Base-by-base conservation (phyloP, 2,888 invertebrate genomes). In the Nyleta sp. region DNA sequence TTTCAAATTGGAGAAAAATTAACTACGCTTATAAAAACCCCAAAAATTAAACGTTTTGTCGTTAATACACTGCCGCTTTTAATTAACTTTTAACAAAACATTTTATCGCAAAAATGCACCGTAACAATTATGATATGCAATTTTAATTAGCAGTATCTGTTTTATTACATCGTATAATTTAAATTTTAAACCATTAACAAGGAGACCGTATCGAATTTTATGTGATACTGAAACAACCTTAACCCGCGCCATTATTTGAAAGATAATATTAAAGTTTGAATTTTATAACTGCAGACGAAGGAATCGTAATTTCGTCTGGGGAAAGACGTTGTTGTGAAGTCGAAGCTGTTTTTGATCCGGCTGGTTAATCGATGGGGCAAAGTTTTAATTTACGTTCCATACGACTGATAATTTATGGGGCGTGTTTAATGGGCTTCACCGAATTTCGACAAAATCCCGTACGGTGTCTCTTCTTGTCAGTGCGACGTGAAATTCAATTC, bases 321-420 rank as follows among this genome's bases (percentile, higher is more conserved):
- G 11, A 35, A 53, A 35, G 13, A 33, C 35, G 11, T n/a, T 35
- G 28, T 3, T 18, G 53, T 13, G n/a, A n/a, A 53, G 33, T 53
- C 13, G 28, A 50, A 28, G 7, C 15, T 55, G 38, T 24, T 60
- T 60, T 46, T 60, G 28, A 60, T 33, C 33, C 13, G 20, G 3
- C 33, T 11, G 17, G 33, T 46, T 44, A 46, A 44, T 59, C 31
- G 31, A 44, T 46, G 33, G 13, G 6, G 33, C 42, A 15, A 42
- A 57, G 57, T 44, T 59, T 33, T 18, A 59, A 59, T 59, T 59
- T 59, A 59, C 44, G n/a, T 18, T 52, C 42, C 31, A 3, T 13
- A 13, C 7, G 59, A 7, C 18, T 24, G 10, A 22, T 46, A 46
- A 60, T 46, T 60, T 46, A 31, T 46, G 31, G 38, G 6, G 13